Percentiles rank a stretch among this genome's conserved stretches.
Conservation (phyloP, 2,797 vertebrate species). For the Yasuhikotakia modesta region DNA sequence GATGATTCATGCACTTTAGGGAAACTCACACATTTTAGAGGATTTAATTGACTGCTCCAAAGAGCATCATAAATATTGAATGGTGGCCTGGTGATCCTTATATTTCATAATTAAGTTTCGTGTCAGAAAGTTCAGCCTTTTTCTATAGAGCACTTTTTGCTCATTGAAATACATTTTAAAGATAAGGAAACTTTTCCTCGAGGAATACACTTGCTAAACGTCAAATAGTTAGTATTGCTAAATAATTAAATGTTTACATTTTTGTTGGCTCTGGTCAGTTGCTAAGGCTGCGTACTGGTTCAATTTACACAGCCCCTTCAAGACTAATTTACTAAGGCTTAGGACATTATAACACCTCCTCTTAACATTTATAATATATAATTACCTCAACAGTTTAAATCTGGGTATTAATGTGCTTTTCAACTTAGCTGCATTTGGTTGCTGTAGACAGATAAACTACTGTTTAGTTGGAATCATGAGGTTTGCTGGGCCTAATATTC, state of each 20-base stretch:
- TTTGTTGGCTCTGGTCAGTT: too few species aligned
- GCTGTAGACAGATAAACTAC: too few species aligned
- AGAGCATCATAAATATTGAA: conserved; percentile 56
- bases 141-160: background rate
- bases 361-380: too few species aligned
- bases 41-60: conserved; percentile 52
- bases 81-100: conserved; percentile 38
- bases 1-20: conserved; percentile 62
- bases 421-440: too few species aligned
- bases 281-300: too few species aligned
- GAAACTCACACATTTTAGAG: conserved; percentile 48
- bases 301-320: too few species aligned
- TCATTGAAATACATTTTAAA: background rate
- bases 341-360: too few species aligned
- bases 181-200: background rate
- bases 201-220: background rate
- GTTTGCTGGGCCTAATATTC: background rate
- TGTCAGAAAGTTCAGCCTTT: conserved; percentile 28
- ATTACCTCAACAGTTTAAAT: too few species aligned
- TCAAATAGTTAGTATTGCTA: background rate
- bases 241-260: background rate
- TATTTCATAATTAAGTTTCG: conserved; percentile 53
- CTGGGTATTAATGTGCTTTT: too few species aligned
- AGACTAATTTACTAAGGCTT: too few species aligned
- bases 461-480: too few species aligned